phyloP scores from a whole-genome alignment of 37 sponge, comb jelly and placozoan genomes.

The Oscarella lobularis region DNA sequence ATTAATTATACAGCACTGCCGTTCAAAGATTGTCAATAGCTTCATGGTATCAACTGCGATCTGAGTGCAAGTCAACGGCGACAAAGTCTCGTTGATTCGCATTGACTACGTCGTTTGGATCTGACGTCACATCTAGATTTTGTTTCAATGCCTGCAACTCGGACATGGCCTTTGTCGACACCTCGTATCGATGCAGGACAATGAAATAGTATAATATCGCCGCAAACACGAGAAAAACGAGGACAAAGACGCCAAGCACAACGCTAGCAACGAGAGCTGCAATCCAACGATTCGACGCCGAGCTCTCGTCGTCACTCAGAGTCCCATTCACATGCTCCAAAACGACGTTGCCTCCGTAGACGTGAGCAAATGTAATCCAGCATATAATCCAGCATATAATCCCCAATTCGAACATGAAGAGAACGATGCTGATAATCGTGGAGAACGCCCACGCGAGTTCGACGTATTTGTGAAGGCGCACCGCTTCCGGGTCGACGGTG shows the following conservation, averaged over 20 bases:
- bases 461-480: constrained; percentile 3
- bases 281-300: neutral
- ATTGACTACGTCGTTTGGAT: too few relatives aligned
- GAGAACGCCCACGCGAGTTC: constrained; percentile 8
- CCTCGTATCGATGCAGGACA: neutral
- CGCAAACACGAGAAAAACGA: neutral
- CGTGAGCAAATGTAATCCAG: neutral
- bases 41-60: neutral
- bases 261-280: neutral
- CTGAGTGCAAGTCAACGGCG: neutral
- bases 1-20: too few relatives aligned
- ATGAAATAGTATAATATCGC: neutral
- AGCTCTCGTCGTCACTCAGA: too few relatives aligned
- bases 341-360: neutral
- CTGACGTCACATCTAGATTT: neutral
- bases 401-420: neutral
- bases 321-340: neutral
- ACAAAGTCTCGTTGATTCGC: too few relatives aligned
- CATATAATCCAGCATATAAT: too few relatives aligned
- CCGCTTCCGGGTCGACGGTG: neutral
- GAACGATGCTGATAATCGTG: neutral
- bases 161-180: neutral
- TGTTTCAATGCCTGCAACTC: neutral
- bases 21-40: too few relatives aligned
- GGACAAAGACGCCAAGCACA: neutral